A percentile compares a stretch with the other conserved stretches of the same genome.
phyloP scores from a whole-genome alignment of 2,797 vertebrate species.

The Choloepus didactylus region DNA sequence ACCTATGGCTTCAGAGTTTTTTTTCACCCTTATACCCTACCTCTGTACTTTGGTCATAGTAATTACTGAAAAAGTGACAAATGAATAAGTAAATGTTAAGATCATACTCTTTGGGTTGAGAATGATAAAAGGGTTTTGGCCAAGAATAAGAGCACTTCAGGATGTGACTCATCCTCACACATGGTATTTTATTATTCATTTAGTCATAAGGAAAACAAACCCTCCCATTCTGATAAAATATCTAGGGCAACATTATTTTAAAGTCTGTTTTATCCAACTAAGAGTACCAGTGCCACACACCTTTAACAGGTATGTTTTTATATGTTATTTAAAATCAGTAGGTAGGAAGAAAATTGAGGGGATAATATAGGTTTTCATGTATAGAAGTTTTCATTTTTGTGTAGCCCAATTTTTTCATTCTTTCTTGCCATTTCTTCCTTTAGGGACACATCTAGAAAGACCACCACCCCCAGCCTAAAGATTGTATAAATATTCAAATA shows the following conservation, averaged over 20 bases:
- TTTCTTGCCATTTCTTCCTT: conserved; percentile 54
- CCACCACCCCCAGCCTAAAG: not conserved
- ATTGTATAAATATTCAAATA: conserved; percentile 24
- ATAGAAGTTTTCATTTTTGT: conserved; percentile 48
- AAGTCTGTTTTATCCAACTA: conserved; percentile 41
- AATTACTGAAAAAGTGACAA: conserved; percentile 39
- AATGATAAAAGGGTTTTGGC: conserved; percentile 45
- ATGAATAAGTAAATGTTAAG: conserved; percentile 44
- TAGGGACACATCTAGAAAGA: conserved; percentile 46
- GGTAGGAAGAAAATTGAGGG: conserved; percentile 28
- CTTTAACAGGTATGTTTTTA: conserved; percentile 59
- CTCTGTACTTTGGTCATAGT: not conserved
- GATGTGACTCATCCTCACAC: conserved; percentile 66
- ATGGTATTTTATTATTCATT: conserved; percentile 48
- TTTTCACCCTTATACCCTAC: not conserved
- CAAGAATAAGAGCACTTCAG: conserved; percentile 23
- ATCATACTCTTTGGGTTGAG: conserved; percentile 20
- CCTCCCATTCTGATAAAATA: conserved; percentile 56
- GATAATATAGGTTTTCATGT: not conserved
- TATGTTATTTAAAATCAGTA: conserved; percentile 45
- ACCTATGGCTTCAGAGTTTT: conserved; percentile 11
- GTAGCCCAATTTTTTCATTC: conserved; percentile 45
- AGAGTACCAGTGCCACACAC: conserved; percentile 63
- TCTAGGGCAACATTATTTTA: conserved; percentile 52
- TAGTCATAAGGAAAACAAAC: conserved; percentile 71